Base-by-base conservation (phyloP, 1,140 invertebrate species). In the Tetranychus urticae region DNA sequence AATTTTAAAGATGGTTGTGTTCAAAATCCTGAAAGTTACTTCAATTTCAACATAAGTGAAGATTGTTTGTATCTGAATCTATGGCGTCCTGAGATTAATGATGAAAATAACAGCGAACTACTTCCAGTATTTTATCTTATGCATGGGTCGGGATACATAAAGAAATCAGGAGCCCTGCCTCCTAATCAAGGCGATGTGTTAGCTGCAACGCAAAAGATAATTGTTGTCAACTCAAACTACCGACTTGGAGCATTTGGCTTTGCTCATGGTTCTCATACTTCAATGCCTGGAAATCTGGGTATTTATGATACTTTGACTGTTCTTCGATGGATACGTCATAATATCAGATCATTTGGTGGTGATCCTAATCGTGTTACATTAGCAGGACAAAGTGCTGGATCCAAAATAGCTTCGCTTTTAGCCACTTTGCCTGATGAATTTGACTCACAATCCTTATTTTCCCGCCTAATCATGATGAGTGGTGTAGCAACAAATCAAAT, bases 181-280 rank as follows among this genome's bases (percentile, higher is more conserved):
- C 5, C 5, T 33, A 74, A 80, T 39, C 83, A 82, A 67, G 79
- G 73, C 0, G 77, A 78, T 1, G 77, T 79, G 60, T 74, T 80
- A 59, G 70, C 83, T 12, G 74, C 81, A 2, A 75, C 77, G 7
- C 76, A 82, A 66, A 76, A 78, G n/a, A 71, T 84, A 31, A 78
- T 88, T 14, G 76, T 88, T 2, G 83, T 88, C 1, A 81, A 83
- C 0, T 79, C 87, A 31, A 85, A 88, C 64, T 88, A 88, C 65
- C 76, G 86, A 62, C 72, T 88, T 13, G 86, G 85, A 54, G 79
- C 83, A 0, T 71, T 88, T 60, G 84, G 69, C 47, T 72, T 72
- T 58, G 46, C 71, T 6, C 70, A 67, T n/a, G 68, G 70, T 13
- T 70, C 65, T 12, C 69, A 71, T 56, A 56, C 65, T 4, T 61